Base-by-base conservation (phyloP, 2,113 vertebrate genomes). In the Stegastes partitus region DNA sequence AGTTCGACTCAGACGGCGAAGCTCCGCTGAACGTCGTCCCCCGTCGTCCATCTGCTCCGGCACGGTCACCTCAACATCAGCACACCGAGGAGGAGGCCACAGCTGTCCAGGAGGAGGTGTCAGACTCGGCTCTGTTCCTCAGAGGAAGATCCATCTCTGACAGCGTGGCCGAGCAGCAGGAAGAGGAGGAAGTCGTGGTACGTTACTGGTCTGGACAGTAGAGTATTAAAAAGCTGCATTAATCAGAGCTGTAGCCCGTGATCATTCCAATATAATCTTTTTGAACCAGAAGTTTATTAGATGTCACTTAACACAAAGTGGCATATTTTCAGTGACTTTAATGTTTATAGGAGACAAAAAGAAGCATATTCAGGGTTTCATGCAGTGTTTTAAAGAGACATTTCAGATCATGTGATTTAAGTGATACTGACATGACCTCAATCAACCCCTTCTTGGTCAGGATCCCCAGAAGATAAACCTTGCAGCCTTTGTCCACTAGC, bases 101-200 rank as follows among this genome's bases (percentile, higher is more conserved):
- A 0, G 4, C 50, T 0, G 51, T 37, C 61, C 61, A 34, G 1
- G 53, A 76, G 26, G 58, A 87, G 18, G 28, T 57, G 14, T 51
- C 79, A 23, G 76, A 49, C 16, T 50, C 81, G 22, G 26, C 19
- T 0, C n/a, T 72, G 14, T 57, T 47, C 34, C 79, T 65, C 76
- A 83, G 94, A 91, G 88, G 85, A 26, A 44, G 84, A 59, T 84
- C 87, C 25, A 81, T 74, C 1, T 57, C 86, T 22, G 45, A 68
- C 44, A 88, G 81, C 19, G 68, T 54, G 22, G 66, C 74, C 28
- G 84, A 87, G 26, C 65, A 39, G 54, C 82, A 82, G 1, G 77
- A 84, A 3, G 81, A 74, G n/a, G 75, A 84, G 2, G 81, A 73
- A 22, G 37, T 8, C 8, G 6, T 49, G 62, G 82, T 84, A 71